Percentiles rank a stretch among this genome's conserved stretches.
Evolutionary conservation across 2,888 invertebrate species (phyloP).

Genomic region (Neoscelio sp.): DNA sequence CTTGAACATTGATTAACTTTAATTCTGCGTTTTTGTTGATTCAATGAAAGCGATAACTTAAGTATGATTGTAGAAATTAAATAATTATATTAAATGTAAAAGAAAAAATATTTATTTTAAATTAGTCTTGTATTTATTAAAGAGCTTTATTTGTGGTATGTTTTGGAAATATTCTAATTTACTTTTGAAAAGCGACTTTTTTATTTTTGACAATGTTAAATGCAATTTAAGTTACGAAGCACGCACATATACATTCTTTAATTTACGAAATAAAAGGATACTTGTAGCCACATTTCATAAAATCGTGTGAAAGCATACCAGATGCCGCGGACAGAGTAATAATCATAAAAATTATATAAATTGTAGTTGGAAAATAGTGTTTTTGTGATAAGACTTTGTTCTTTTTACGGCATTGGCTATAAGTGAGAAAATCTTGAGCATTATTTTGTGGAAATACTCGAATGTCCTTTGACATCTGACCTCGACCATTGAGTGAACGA

Average conservation of each 20-base stretch:
- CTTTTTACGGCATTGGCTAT: conserved; percentile 56
- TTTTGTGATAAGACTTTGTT: conserved; percentile 47
- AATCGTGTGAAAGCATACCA: conserved; percentile 15
- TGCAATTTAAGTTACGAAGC: conserved; percentile 10
- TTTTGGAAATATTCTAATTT: background rate
- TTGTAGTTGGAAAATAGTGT: conserved; percentile 23
- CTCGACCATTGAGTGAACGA: conserved; percentile 59
- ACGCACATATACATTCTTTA: conserved; percentile 4
- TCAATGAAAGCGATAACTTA: too few species aligned
- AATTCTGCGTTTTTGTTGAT: too few species aligned
- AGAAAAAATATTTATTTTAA: too few species aligned
- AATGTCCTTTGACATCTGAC: conserved; percentile 69
- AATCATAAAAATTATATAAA: conserved; percentile 54
- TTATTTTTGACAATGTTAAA: background rate
- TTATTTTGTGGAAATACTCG: conserved; percentile 67
- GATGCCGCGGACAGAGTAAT: conserved; percentile 16
- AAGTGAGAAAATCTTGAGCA: conserved; percentile 64
- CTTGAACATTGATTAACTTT: too few species aligned
- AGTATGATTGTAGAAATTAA: too few species aligned
- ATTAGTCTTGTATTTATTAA: too few species aligned
- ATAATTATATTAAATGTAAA: too few species aligned
- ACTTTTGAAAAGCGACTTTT: background rate
- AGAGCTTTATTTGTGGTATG: too few species aligned
- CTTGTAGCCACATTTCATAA: background rate
- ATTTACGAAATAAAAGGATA: conserved; percentile 14